phyloP scores from a whole-genome alignment of 2,113 vertebrate genomes.

The Larimichthys crocea region DNA sequence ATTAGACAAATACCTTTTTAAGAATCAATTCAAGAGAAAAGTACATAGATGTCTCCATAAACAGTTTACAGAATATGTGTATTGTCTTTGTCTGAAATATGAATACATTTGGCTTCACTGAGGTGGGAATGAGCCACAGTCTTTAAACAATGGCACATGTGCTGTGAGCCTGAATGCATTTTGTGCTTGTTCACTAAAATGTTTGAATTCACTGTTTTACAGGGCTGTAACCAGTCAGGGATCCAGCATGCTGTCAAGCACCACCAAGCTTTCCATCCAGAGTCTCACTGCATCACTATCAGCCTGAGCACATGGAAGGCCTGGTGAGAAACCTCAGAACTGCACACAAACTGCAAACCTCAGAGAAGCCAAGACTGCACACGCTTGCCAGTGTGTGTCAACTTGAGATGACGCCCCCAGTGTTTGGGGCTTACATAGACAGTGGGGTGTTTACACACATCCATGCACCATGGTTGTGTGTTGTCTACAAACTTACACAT shows the following conservation, averaged over 20 bases:
- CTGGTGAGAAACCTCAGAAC: conserved; percentile 86
- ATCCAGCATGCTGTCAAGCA: conserved; percentile 93
- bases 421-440: conserved; percentile 8
- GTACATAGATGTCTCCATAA: too few relatives aligned
- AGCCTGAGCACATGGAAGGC: conserved; percentile 94
- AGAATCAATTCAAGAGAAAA: neutral
- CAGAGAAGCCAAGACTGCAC: neutral
- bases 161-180: neutral
- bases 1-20: neutral
- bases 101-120: neutral
- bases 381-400: neutral
- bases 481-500: neutral
- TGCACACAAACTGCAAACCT: too few relatives aligned
- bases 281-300: conserved; percentile 93
- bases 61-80: too few relatives aligned
- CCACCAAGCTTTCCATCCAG: conserved; percentile 86
- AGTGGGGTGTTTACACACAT: neutral
- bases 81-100: neutral
- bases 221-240: conserved; percentile 94
- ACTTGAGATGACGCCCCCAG: neutral
- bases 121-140: neutral
- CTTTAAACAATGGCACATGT: neutral
- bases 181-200: neutral
- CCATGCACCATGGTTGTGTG: neutral
- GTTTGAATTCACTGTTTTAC: conserved; percentile 33